These are phyloP conservation scores for Drosophila pandora DNA, from an alignment of 1,140 invertebrate species.

Conservation along the genomic window DNA sequence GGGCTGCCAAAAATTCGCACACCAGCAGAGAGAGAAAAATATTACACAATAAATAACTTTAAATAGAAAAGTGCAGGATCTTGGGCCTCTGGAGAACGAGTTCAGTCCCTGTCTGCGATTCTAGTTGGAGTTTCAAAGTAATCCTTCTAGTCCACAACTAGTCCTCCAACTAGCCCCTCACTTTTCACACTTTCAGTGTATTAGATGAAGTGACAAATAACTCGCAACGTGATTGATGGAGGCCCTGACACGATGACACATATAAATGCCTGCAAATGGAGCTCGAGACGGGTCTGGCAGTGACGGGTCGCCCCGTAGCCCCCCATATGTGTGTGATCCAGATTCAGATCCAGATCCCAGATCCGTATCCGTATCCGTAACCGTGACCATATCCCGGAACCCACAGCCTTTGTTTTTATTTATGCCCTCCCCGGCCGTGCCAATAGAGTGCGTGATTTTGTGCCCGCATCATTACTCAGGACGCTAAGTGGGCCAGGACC, in stretches of 20 bases:
- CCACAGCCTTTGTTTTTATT: conserved; percentile 26
- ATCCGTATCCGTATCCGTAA: conserved; percentile 1
- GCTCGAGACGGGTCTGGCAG: conserved; percentile 59
- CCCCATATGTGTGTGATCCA: conserved; percentile 1
- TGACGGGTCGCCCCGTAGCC: conserved; percentile 52
- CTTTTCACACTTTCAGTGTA: neutral
- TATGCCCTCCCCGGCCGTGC: conserved; percentile 20
- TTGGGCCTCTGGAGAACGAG: too few species aligned
- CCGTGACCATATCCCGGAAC: neutral
- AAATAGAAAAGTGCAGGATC: too few species aligned
- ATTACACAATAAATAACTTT: too few species aligned
- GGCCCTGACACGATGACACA: conserved; percentile 75
- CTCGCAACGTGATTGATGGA: conserved; percentile 78
- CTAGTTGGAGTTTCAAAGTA: too few species aligned
- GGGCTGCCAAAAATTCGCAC: neutral
- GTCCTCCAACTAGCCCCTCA: too few species aligned
- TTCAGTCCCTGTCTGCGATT: too few species aligned
- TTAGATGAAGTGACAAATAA: conserved; percentile 70
- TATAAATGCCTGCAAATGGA: conserved; percentile 79
- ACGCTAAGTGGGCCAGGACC: conserved; percentile 22
- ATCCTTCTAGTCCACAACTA: too few species aligned
- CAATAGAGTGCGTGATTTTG: conserved; percentile 71
- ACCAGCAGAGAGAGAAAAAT: conserved; percentile 1
- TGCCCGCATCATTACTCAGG: conserved; percentile 70
- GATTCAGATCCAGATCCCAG: neutral